phyloP scores from a whole-genome alignment of 2,113 vertebrate genomes.

The Poeciliopsis retropinna region DNA sequence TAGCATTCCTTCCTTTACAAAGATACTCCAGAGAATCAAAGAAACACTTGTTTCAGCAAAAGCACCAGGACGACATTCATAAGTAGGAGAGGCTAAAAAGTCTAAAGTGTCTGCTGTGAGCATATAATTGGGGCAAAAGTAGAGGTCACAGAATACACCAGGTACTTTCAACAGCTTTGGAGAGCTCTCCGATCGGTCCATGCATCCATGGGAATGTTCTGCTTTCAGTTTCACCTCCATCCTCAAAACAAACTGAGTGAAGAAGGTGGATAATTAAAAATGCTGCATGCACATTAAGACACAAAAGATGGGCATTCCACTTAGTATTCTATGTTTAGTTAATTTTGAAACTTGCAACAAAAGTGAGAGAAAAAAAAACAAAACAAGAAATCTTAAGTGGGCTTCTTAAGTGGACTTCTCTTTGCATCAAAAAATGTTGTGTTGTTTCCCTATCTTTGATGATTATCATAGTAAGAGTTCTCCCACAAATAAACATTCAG shows the following conservation, averaged over 20 bases:
- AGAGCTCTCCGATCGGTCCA: no score
- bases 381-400: neutral
- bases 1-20: neutral
- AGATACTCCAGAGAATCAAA: neutral
- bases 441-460: neutral
- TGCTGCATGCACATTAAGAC: neutral
- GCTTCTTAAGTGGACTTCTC: no score
- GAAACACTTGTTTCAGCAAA: neutral
- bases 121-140: neutral
- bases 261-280: neutral
- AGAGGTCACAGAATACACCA: neutral
- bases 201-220: neutral
- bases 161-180: neutral
- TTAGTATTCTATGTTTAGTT: neutral
- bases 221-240: neutral
- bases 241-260: neutral
- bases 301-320: neutral
- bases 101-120: neutral
- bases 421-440: neutral
- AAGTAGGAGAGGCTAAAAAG: neutral
- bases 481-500: slow-evolving; percentile 5
- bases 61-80: neutral
- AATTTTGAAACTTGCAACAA: neutral
- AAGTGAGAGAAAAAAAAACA: neutral
- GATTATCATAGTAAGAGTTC: neutral